Conservation (phyloP, 2,113 vertebrate species). For the Balaeniceps rex region DNA sequence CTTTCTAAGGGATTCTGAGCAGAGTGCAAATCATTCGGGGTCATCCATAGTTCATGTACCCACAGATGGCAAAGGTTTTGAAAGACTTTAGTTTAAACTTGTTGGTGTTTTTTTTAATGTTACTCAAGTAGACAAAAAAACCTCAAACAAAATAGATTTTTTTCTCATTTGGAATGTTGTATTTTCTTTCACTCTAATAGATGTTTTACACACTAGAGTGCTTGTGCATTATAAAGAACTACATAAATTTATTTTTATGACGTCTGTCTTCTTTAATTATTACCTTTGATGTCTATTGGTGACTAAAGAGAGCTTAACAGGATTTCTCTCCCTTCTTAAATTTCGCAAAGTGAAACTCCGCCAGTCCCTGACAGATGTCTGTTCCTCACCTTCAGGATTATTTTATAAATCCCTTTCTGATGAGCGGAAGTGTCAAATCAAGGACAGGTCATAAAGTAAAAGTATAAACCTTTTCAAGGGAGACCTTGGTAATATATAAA, state of each 20-base stretch:
- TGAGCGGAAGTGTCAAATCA: slow-evolving; percentile 86
- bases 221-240: slow-evolving; percentile 79
- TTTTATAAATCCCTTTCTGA: slow-evolving; percentile 88
- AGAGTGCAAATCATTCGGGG: slow-evolving; percentile 91
- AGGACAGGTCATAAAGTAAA: slow-evolving; percentile 87
- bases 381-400: slow-evolving; percentile 85
- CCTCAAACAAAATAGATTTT: slow-evolving; percentile 65
- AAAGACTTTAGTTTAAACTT: slow-evolving; percentile 85
- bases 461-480: slow-evolving; percentile 85
- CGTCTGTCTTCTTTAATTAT: slow-evolving; percentile 87
- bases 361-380: slow-evolving; percentile 83
- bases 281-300: slow-evolving; percentile 88
- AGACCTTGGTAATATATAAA: slow-evolving; percentile 84
- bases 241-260: slow-evolving; percentile 87
- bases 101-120: slow-evolving; percentile 56
- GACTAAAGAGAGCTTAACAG: slow-evolving; percentile 87
- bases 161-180: slow-evolving; percentile 62
- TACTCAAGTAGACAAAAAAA: slow-evolving; percentile 68
- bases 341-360: slow-evolving; percentile 81
- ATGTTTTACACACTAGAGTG: slow-evolving; percentile 75
- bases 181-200: slow-evolving; percentile 73
- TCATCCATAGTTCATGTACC: slow-evolving; percentile 93
- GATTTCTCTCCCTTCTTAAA: slow-evolving; percentile 85
- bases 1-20: slow-evolving; percentile 83
- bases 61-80: slow-evolving; percentile 89